Percentiles rank a stretch among this genome's conserved stretches.
Conservation (phyloP, 2,797 vertebrate species). For the Lutra lutra region DNA sequence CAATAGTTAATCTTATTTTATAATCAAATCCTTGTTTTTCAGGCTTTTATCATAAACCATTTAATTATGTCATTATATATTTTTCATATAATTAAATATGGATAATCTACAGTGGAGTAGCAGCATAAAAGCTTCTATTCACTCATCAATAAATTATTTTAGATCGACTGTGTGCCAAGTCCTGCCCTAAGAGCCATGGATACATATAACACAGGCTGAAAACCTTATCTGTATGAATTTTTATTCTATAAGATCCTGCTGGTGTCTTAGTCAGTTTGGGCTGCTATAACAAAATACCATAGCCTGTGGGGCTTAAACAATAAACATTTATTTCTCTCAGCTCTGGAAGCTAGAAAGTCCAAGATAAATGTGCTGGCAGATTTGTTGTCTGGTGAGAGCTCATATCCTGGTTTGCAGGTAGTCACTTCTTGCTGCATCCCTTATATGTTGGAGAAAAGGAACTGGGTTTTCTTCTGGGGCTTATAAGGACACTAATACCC, state of each 20-base stretch:
- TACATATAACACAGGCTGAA: not conserved
- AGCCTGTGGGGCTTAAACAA: not conserved
- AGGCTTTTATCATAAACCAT: not conserved
- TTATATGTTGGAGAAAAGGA: not conserved
- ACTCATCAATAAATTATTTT: not conserved
- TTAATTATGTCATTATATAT: not conserved
- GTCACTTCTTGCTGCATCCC: not conserved
- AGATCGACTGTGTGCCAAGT: not conserved
- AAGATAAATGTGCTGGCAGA: not conserved
- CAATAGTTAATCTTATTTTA: not conserved
- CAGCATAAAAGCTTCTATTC: not conserved
- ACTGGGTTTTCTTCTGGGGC: not conserved
- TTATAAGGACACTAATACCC: not conserved
- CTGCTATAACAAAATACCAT: not conserved
- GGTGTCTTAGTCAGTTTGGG: not conserved
- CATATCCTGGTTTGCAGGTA: not conserved
- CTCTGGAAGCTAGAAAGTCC: not conserved
- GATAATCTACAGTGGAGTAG: not conserved
- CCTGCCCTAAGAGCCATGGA: not conserved
- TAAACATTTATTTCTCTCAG: not conserved
- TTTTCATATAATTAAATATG: not conserved
- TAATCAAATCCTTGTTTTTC: not conserved
- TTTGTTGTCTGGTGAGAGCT: not conserved
- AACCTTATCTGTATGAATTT: not conserved
- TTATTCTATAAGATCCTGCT: not conserved